phyloP scores from a whole-genome alignment of 2,888 invertebrate genomes.

The Melieria picta region DNA sequence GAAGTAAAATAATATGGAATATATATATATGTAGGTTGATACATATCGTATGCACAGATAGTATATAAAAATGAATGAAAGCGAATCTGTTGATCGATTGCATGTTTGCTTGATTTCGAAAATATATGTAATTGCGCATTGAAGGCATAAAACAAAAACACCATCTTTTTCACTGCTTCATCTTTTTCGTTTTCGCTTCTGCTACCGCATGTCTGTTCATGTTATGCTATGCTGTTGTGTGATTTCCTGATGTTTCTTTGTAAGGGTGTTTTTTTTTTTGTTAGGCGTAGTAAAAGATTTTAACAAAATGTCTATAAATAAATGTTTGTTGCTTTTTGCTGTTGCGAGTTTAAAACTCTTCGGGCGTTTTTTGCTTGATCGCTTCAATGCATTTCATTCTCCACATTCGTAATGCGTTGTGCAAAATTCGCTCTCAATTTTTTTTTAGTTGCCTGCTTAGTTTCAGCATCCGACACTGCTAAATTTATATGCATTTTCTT shows the following conservation, averaged over 20 bases:
- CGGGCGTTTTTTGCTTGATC: conserved; percentile 3
- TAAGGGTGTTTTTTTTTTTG: too few species aligned
- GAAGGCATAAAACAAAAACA: not conserved
- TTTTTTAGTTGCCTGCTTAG: not conserved
- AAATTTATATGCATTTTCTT: conserved; percentile 20
- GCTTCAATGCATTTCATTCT: not conserved
- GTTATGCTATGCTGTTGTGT: too few species aligned
- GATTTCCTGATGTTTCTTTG: too few species aligned
- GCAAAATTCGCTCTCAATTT: conserved; percentile 4
- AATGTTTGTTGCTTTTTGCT: not conserved
- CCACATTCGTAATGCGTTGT: conserved; percentile 5
- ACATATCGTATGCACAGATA: not conserved
- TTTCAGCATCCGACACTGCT: conserved; percentile 8
- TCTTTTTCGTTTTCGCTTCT: too few species aligned
- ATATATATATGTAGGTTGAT: conserved; percentile 18
- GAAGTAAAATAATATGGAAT: conserved; percentile 33
- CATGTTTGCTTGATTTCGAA: conserved; percentile 11
- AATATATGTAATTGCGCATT: not conserved
- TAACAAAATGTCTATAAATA: too few species aligned
- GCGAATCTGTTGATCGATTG: not conserved
- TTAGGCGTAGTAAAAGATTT: too few species aligned
- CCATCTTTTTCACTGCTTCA: not conserved
- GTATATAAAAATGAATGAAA: conserved; percentile 25
- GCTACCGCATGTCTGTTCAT: too few species aligned
- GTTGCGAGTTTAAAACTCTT: not conserved